Base-by-base conservation (phyloP, 1,140 invertebrate species). In the Forficula auricularia region DNA sequence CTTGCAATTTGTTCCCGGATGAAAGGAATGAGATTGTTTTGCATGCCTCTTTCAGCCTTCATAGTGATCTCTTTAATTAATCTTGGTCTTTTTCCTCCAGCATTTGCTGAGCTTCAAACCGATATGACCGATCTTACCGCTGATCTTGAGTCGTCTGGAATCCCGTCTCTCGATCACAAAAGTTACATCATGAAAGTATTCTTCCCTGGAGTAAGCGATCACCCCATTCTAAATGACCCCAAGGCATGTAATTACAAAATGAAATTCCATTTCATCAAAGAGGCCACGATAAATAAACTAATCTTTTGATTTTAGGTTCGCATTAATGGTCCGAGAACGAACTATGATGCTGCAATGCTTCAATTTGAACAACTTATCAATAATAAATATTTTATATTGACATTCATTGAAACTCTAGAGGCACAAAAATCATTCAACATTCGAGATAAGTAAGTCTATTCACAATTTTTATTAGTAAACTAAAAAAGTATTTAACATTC, bases 141-240 rank as follows among this genome's bases (percentile, higher is more conserved):
- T 30, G 90, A 98, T 66, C 68, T 97, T 44, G 87, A 92, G 62
- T 89, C 85, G 48, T 84, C 86, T 7, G 92, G 92, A 2, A 96
- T 98, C 52, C 92, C 94, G 3, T 92, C 88, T 6, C 65, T 95
- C 33, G 89, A 96, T 64, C 90, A 95, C 57, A 80, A 89, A 40
- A 90, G 85, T 56, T 98, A 96, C 58, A 89, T 96, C 35, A 95
- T 96, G 83, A 94, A 96, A 63, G 89, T 98, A 10, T 91, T 98
- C 58, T 98, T 98, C 61, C 92, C 92, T 8, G 87, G 85, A 39
- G 86, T 91, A 6, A 77, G 77, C 16, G 85, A 91, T 61, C 87
- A 94, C 65, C 87, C 88, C 0, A 85, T 94, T 55, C 64, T 91
- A 33, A 83, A 84, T 56, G 79, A 86, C 48, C 80, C 82, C 38